Evolutionary conservation across 2,113 vertebrate genomes (phyloP), one percentile per base, ranked within the genome.

Genomic region (Serilophus lunatus): DNA sequence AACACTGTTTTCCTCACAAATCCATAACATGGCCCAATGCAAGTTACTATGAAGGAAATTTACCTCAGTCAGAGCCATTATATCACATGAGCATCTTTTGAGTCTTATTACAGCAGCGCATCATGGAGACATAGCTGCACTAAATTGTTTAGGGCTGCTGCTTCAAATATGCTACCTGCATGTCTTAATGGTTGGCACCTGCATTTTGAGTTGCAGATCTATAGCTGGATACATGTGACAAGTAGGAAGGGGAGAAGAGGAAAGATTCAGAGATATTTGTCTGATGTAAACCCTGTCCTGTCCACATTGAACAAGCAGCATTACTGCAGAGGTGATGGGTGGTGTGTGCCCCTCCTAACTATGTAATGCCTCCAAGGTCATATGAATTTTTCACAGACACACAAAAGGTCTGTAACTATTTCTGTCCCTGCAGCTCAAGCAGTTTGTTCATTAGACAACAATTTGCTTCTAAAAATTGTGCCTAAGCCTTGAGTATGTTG

Each of bases 251-350:
- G 44, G 17, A 76, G 35, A 59, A 75, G 20, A 82, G 17, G 12
- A 24, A 18, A 88, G 23, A 47, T 13, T 42, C 15, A 18, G 42
- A 61, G 23, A 26, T 17, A 10, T 51, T 64, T 53, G 4, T 19
- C 47, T 35, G 14, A 10, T 74, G 31, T 40, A 45, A 95, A 57
- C 7, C 1, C 33, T 23, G 10, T 42, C n/a, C 6, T 69, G 10
- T 45, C 45, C 0, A 0, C 61, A n/a, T 26, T 0, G 2, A 70
- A 47, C 2, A 44, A 66, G 28, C 33, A 28, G 5, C 26, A 6
- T 38, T 35, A 49, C 42, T 38, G 50, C 71, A 63, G 51, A 81
- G 29, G 3, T 42, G 60, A 49, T 28, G 45, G 19, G 18, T 47
- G 38, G 33, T 2, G 0, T 42, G n/a, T 12, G 20, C 12, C 15